These are phyloP conservation scores for Papilio machaon DNA, from an alignment of 1,140 invertebrate species.

Conservation along the genomic window DNA sequence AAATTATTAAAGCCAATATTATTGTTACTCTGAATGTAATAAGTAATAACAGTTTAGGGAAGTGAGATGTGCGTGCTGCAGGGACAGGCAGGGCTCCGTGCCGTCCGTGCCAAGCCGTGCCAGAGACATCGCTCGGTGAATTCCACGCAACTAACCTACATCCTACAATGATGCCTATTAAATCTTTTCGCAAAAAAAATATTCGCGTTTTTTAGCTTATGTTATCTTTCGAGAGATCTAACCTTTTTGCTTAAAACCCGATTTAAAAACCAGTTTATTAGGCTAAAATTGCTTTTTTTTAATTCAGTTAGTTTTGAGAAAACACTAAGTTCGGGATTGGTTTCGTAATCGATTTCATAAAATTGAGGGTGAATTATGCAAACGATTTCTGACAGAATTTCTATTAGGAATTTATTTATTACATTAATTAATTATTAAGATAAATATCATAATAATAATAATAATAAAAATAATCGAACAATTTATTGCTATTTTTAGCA, in stretches of 20 bases:
- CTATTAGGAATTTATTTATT: too few relatives aligned
- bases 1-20: not conserved
- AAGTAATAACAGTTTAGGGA: constrained; percentile 27
- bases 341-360: too few relatives aligned
- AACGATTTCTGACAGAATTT: too few relatives aligned
- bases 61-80: constrained; percentile 20
- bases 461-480: too few relatives aligned
- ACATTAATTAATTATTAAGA: too few relatives aligned
- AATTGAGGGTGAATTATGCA: too few relatives aligned
- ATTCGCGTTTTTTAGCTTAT: not conserved
- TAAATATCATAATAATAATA: too few relatives aligned
- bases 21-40: not conserved
- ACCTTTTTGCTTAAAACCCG: not conserved
- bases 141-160: constrained; percentile 13
- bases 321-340: too few relatives aligned
- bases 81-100: constrained; percentile 5
- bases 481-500: too few relatives aligned
- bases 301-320: too few relatives aligned
- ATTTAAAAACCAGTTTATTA: not conserved
- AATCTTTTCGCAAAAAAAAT: not conserved
- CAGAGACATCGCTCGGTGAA: not conserved
- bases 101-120: constrained; percentile 23
- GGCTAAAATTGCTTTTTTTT: too few relatives aligned
- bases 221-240: too few relatives aligned
- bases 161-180: not conserved